Base-by-base conservation (phyloP, 2,797 vertebrate genomes). In the Masticophis lateralis region DNA sequence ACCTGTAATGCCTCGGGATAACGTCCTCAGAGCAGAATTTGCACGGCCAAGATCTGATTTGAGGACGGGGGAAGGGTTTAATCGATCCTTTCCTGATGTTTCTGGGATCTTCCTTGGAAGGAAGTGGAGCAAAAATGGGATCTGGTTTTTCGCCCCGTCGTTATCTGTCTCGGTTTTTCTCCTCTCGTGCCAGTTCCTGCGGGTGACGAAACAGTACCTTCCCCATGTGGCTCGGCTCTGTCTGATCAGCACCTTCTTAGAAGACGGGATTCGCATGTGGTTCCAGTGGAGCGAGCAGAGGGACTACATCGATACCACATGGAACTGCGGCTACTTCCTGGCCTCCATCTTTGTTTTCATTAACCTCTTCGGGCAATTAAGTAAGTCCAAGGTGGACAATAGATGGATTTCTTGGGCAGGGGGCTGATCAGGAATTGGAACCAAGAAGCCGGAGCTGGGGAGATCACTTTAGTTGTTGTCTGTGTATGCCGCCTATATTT, bases 231-330 rank as follows among this genome's bases (percentile, higher is more conserved):
- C 99, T 0, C 98, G 98, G 3, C 98, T 99, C 47, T 99, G 99
- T 97, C 98, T 99, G 28, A 99, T 99, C 98, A 99, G 99, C 98
- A 99, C 99, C 94, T 99, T 99, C 97, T 98, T 99, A 96, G 99
- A 99, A 96, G 99, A 99, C 0, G 99, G 99, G 92, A 98, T 99
- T 95, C 99, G 99, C 94, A 99, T 99, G 99, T 99, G 99, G 99
- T 98, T 99, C 97, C 99, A 99, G 98, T 99, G 99, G 99, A 97
- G 98, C 0, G 99, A 99, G 92, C 99, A 99, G 98, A 98, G 99
- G 59, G 99, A 99, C 94, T 99, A 99, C 98, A 99, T 99, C 0
- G 98, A 99, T 88, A 98, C 96, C 92, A 99, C 99, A 3, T 99
- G 99, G 99, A 98, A 95, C 98, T 99, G 99, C 27, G 99, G 99